Percentiles rank a stretch among this genome's conserved stretches.
Conservation (phyloP, 2,888 invertebrate genomes). For the Seira musarum region DNA sequence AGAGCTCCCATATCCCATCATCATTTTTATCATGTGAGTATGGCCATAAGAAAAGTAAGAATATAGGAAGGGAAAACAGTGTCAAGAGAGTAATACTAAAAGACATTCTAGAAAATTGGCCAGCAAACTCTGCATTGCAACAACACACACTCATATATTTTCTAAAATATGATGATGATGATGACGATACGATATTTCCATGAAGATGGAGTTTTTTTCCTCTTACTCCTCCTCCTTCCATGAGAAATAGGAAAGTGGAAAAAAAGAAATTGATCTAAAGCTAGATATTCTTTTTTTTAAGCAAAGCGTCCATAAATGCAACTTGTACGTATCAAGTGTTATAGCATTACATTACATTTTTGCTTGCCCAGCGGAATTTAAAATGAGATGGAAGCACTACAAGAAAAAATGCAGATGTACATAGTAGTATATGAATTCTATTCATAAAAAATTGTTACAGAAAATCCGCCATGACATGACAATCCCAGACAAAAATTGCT, state of each 20-base stretch:
- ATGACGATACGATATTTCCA: constrained; percentile 12
- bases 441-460: no score
- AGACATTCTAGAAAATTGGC: constrained; percentile 54
- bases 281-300: not conserved
- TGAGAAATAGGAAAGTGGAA: constrained; percentile 18
- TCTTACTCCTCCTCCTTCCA: constrained; percentile 11
- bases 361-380: constrained; percentile 26
- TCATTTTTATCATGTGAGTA: constrained; percentile 15
- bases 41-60: constrained; percentile 17
- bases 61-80: constrained; percentile 32
- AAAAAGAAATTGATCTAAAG: constrained; percentile 10
- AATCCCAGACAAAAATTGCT: no score
- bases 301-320: constrained; percentile 20
- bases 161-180: constrained; percentile 5
- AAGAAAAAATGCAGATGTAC: not conserved
- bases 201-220: not conserved
- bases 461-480: not conserved
- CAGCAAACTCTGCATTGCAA: constrained; percentile 35
- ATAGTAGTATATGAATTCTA: no score
- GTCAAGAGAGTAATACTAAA: constrained; percentile 58
- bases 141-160: constrained; percentile 13
- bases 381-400: constrained; percentile 1
- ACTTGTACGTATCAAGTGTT: constrained; percentile 31
- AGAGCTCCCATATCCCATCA: constrained; percentile 10
- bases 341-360: constrained; percentile 29